phyloP scores from a whole-genome alignment of 2,113 vertebrate genomes.

The Macaca mulatta region DNA sequence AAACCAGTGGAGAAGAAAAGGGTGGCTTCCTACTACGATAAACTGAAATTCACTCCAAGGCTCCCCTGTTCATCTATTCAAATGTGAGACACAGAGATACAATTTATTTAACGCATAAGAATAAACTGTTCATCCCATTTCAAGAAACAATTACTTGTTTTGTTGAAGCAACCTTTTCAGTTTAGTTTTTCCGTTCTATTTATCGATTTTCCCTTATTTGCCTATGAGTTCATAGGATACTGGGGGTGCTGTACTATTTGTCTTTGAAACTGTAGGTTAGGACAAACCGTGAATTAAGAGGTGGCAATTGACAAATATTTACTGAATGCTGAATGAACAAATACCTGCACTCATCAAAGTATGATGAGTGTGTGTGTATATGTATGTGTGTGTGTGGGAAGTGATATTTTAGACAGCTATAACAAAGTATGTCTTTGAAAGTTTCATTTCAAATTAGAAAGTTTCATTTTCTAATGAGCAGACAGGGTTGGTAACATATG shows the following conservation, averaged over 20 bases:
- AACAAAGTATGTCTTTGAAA: background rate
- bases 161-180: background rate
- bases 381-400: background rate
- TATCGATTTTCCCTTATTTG: background rate
- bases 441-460: background rate
- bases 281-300: background rate
- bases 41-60: background rate
- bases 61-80: background rate
- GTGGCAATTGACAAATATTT: background rate
- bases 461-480: conserved; percentile 6
- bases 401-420: background rate
- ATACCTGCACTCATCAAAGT: background rate
- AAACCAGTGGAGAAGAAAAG: background rate
- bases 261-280: background rate
- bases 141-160: background rate
- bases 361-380: background rate
- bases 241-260: background rate
- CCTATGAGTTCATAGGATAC: background rate
- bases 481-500: background rate
- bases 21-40: background rate
- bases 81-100: background rate
- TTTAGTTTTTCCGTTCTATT: background rate
- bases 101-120: background rate
- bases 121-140: background rate
- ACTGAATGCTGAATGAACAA: background rate